These are phyloP conservation scores for Oryzias celebensis DNA, from an alignment of 2,113 vertebrate genomes.

Conservation along the genomic window DNA sequence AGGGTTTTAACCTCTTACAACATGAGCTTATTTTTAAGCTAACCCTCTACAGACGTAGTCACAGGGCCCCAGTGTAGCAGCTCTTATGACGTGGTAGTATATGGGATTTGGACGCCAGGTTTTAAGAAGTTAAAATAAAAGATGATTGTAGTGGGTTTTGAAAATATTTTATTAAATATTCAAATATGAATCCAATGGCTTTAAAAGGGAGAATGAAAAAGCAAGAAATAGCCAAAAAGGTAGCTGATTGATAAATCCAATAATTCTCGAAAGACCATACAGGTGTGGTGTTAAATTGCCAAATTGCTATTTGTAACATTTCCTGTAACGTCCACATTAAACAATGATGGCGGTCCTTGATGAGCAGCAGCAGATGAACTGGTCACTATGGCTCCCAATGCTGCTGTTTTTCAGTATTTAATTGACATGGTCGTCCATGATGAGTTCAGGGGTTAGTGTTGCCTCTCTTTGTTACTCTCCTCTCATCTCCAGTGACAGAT, in stretches of 20 bases:
- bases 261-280: conserved; percentile 6
- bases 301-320: conserved; percentile 31
- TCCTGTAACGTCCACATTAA: conserved; percentile 29
- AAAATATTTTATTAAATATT: too few relatives aligned
- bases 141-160: too few relatives aligned
- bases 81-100: too few relatives aligned
- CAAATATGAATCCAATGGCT: neutral
- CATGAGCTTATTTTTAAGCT: too few relatives aligned
- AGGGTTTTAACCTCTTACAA: too few relatives aligned
- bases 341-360: conserved; percentile 30
- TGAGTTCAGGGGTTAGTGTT: conserved; percentile 80
- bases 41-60: too few relatives aligned
- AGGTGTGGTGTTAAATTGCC: conserved; percentile 9
- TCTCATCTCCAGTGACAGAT: conserved; percentile 78
- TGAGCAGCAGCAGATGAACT: conserved; percentile 47
- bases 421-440: conserved; percentile 77
- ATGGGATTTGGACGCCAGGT: too few relatives aligned
- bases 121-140: too few relatives aligned
- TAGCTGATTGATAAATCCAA: neutral
- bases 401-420: conserved; percentile 78
- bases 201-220: neutral
- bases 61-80: too few relatives aligned
- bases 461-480: conserved; percentile 78
- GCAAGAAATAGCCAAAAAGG: neutral
- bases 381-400: conserved; percentile 67